phyloP scores from a whole-genome alignment of 2,113 vertebrate genomes.

The Cyprinodon variegatus region DNA sequence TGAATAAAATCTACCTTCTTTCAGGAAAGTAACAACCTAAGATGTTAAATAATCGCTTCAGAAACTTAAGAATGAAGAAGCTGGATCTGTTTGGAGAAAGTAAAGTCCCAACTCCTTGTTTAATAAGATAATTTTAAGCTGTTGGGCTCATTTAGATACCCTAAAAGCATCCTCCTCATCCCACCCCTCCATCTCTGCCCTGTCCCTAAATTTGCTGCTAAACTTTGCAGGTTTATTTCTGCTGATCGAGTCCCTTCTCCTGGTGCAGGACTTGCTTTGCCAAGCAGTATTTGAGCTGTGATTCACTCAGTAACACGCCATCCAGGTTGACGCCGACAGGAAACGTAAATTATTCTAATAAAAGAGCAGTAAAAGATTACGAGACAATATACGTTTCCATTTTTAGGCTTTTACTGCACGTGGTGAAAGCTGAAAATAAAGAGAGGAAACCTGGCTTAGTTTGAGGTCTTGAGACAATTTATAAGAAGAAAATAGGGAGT shows the following conservation, averaged over 20 bases:
- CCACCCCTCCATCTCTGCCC: constrained; percentile 19
- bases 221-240: constrained; percentile 61
- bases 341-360: constrained; percentile 61
- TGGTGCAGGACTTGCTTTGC: constrained; percentile 60
- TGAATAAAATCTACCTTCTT: neutral
- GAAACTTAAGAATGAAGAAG: neutral
- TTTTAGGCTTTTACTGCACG: constrained; percentile 52
- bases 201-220: constrained; percentile 71
- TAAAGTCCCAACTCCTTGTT: neutral
- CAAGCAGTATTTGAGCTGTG: constrained; percentile 68
- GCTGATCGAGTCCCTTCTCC: constrained; percentile 63
- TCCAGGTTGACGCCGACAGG: constrained; percentile 49
- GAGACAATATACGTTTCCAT: constrained; percentile 51
- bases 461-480: constrained; percentile 69
- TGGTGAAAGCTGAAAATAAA: constrained; percentile 77
- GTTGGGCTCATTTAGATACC: constrained; percentile 1
- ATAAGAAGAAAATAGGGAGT: constrained; percentile 55
- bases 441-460: constrained; percentile 73
- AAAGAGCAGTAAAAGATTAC: constrained; percentile 56
- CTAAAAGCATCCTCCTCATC: constrained; percentile 24
- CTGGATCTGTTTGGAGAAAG: too few relatives aligned
- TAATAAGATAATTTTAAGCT: too few relatives aligned
- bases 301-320: constrained; percentile 55
- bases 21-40: neutral
- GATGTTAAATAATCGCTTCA: neutral